Percentiles rank a stretch among this genome's conserved stretches.
phyloP scores from a whole-genome alignment of 1,140 invertebrate genomes.

The Cylas formicarius region DNA sequence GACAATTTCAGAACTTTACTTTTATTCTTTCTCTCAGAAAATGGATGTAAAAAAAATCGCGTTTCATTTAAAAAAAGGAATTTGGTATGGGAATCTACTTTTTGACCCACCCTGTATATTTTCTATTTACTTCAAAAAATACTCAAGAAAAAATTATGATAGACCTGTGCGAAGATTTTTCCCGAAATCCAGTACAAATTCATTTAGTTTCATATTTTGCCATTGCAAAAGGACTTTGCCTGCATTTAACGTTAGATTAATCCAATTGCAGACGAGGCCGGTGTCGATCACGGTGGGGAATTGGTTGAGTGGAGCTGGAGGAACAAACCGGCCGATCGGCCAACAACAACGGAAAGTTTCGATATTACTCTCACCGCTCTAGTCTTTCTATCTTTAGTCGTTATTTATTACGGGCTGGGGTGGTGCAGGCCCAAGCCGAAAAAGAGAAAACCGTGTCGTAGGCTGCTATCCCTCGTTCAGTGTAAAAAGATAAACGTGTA shows the following conservation, averaged over 20 bases:
- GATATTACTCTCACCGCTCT: slow-evolving; percentile 27
- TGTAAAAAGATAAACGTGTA: slow-evolving; percentile 34
- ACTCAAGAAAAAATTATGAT: too few relatives aligned
- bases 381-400: slow-evolving; percentile 25
- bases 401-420: slow-evolving; percentile 29
- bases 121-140: too few relatives aligned
- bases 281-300: slow-evolving; percentile 24
- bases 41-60: too few relatives aligned
- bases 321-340: slow-evolving; percentile 26
- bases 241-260: slow-evolving; percentile 29
- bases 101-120: too few relatives aligned
- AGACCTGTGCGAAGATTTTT: background rate
- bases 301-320: slow-evolving; percentile 38
- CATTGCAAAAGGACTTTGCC: slow-evolving; percentile 5
- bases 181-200: background rate
- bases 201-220: background rate
- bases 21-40: too few relatives aligned
- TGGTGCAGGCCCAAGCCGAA: slow-evolving; percentile 35
- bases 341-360: slow-evolving; percentile 27
- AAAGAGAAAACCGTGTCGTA: slow-evolving; percentile 34
- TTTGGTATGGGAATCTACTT: too few relatives aligned
- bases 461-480: slow-evolving; percentile 29
- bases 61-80: too few relatives aligned
- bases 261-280: slow-evolving; percentile 26
- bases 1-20: too few relatives aligned